Percentiles rank a stretch among this genome's conserved stretches.
Conservation (phyloP, 1,140 invertebrate species). For the Drosophila tsacasi region DNA sequence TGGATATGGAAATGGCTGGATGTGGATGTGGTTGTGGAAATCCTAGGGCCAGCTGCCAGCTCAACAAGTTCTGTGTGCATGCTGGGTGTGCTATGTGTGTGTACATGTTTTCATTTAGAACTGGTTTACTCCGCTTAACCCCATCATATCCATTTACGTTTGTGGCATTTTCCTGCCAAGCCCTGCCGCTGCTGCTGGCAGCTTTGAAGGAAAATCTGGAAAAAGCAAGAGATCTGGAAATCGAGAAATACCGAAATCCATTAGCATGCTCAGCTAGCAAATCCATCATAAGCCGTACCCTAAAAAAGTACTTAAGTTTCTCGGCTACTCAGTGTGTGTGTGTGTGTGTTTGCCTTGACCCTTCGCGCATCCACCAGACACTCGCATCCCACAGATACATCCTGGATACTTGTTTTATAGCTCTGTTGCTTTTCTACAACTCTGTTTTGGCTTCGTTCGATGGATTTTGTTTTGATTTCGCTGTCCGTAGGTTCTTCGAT, state of each 20-base stretch:
- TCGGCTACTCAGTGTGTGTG: not conserved
- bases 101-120: constrained; percentile 62
- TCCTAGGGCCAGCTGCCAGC: constrained; percentile 48
- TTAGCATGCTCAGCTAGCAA: constrained; percentile 75
- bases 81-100: constrained; percentile 24
- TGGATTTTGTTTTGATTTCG: constrained; percentile 74
- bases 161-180: constrained; percentile 54
- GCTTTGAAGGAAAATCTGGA: constrained; percentile 38
- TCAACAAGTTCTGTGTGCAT: constrained; percentile 70
- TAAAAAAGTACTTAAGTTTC: constrained; percentile 63
- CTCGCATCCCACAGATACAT: constrained; percentile 32
- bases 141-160: constrained; percentile 70
- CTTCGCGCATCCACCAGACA: constrained; percentile 28
- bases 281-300: constrained; percentile 71
- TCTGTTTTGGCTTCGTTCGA: constrained; percentile 69
- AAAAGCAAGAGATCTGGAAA: constrained; percentile 9
- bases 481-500: constrained; percentile 42
- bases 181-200: constrained; percentile 23
- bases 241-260: constrained; percentile 55
- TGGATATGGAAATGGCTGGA: constrained; percentile 12
- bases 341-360: constrained; percentile 71
- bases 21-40: constrained; percentile 4
- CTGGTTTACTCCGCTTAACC: constrained; percentile 70
- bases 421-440: constrained; percentile 74
- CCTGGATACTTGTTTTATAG: constrained; percentile 82